These are phyloP conservation scores for Nothobranchius furzeri DNA, from an alignment of 2,113 vertebrate genomes.

Conservation along the genomic window DNA sequence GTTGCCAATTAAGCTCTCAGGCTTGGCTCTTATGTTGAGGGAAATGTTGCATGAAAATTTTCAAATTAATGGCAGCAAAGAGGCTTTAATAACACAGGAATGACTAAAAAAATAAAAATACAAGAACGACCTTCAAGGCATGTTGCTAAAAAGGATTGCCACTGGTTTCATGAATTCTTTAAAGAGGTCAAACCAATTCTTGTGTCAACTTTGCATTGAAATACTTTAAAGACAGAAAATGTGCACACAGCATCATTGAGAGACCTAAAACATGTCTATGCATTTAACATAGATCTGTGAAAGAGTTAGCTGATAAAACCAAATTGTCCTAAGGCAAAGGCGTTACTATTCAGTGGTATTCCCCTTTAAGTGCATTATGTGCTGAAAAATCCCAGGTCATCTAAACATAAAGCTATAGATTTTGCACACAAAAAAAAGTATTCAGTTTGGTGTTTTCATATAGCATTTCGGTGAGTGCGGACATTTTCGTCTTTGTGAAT, in stretches of 20 bases:
- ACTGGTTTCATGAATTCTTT: conserved; percentile 40
- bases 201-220: conserved; percentile 15
- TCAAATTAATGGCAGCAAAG: conserved; percentile 35
- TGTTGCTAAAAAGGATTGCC: conserved; percentile 52
- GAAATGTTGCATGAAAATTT: conserved; percentile 44
- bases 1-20: conserved; percentile 80
- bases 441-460: conserved; percentile 65
- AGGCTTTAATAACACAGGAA: conserved; percentile 37
- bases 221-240: conserved; percentile 17
- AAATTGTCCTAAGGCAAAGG: conserved; percentile 56
- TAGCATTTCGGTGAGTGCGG: conserved; percentile 55
- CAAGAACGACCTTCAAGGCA: conserved; percentile 19
- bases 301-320: conserved; percentile 24
- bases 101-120: conserved; percentile 18
- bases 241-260: background rate
- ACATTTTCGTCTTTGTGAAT: conserved; percentile 68
- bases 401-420: conserved; percentile 61
- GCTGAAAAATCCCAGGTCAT: conserved; percentile 31
- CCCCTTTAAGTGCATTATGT: conserved; percentile 55
- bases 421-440: conserved; percentile 66
- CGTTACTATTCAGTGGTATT: conserved; percentile 53
- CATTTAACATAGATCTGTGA: conserved; percentile 17
- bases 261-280: conserved; percentile 5
- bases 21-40: conserved; percentile 68
- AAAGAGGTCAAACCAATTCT: conserved; percentile 16